Conservation (phyloP, 2,888 invertebrate genomes). For the Philhelius pedissequus region DNA sequence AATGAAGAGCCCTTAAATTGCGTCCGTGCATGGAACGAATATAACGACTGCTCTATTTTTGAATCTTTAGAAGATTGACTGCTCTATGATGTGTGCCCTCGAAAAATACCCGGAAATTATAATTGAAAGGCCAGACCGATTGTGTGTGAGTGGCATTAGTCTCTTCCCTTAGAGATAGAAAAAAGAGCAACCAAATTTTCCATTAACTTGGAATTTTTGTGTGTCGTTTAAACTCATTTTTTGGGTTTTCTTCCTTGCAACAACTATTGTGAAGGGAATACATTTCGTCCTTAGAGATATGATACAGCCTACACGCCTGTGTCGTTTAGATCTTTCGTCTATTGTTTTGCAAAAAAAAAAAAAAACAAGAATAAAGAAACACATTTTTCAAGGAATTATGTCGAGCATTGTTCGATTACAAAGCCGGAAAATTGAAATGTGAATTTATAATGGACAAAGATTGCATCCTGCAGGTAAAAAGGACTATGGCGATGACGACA, state of each 20-base stretch:
- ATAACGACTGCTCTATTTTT: slow-evolving; percentile 58
- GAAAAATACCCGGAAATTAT: slow-evolving; percentile 58
- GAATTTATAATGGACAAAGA: slow-evolving; percentile 61
- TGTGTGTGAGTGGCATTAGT: neutral
- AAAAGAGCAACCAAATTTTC: slow-evolving; percentile 4
- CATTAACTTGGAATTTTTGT: neutral
- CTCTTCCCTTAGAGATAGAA: neutral
- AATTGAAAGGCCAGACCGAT: slow-evolving; percentile 43
- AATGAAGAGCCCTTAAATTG: slow-evolving; percentile 61
- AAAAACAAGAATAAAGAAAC: slow-evolving; percentile 5
- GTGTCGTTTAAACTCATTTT: neutral
- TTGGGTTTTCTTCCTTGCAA: neutral
- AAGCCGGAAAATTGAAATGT: slow-evolving; percentile 60
- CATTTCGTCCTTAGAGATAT: neutral
- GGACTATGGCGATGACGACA: neutral
- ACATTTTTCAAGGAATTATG: slow-evolving; percentile 56
- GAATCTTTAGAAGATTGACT: slow-evolving; percentile 32
- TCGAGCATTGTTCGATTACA: slow-evolving; percentile 59
- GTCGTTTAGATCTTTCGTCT: neutral
- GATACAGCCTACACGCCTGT: neutral
- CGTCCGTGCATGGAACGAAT: neutral
- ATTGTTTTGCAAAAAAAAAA: slow-evolving; percentile 23
- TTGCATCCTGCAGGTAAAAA: slow-evolving; percentile 55
- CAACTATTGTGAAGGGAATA: neutral
- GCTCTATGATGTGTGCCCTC: slow-evolving; percentile 22